Evolutionary conservation across 2,888 invertebrate species (phyloP).

Genomic region (Fabriciana adippe): DNA sequence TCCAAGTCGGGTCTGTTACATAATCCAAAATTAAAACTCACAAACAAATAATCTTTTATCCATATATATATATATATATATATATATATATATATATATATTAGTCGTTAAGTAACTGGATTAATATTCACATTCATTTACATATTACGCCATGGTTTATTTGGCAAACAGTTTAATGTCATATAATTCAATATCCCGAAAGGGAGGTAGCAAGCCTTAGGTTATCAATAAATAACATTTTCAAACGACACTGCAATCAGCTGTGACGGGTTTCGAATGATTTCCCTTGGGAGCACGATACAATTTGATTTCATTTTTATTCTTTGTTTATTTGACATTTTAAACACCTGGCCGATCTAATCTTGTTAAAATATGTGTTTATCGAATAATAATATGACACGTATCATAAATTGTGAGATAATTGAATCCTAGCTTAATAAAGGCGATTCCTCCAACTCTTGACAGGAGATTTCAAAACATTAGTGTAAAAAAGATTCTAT

Average conservation of each 20-base stretch:
- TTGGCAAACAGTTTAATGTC: neutral
- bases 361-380: slow-evolving; percentile 13
- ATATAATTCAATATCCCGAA: neutral
- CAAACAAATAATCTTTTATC: too few species aligned
- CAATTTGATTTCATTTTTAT: slow-evolving; percentile 66
- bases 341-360: slow-evolving; percentile 21
- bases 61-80: too few species aligned
- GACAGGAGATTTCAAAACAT: too few species aligned
- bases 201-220: slow-evolving; percentile 1
- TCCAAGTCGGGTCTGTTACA: too few species aligned
- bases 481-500: too few species aligned
- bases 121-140: too few species aligned
- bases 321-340: slow-evolving; percentile 38
- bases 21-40: too few species aligned
- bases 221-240: slow-evolving; percentile 64
- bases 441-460: too few species aligned
- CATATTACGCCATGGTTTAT: too few species aligned
- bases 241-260: slow-evolving; percentile 59
- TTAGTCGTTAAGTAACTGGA: too few species aligned
- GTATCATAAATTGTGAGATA: neutral
- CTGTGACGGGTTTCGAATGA: slow-evolving; percentile 54
- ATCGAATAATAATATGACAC: neutral
- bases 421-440: neutral
- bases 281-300: slow-evolving; percentile 62
- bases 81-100: too few species aligned